A percentile compares a stretch with the other conserved stretches of the same genome.
These are phyloP conservation scores for Apeltes quadracus DNA, from an alignment of 2,113 vertebrate genomes.

Conservation along the genomic window DNA sequence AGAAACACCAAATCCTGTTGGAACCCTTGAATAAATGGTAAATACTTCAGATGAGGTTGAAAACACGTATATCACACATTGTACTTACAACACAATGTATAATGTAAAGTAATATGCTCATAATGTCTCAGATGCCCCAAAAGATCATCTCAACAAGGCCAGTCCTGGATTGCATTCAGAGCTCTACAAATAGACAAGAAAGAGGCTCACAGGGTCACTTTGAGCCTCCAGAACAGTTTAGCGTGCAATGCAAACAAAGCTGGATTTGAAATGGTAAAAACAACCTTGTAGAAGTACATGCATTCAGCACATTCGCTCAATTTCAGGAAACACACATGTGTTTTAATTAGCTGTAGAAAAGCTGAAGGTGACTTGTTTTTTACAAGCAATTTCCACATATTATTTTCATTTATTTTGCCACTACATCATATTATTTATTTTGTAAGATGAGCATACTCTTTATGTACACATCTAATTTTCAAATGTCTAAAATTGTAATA, in stretches of 20 bases:
- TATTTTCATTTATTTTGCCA: background rate
- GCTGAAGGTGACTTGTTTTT: background rate
- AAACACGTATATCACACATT: background rate
- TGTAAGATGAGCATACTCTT: background rate
- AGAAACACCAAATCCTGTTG: background rate
- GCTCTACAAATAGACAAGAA: background rate
- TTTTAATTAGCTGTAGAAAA: background rate
- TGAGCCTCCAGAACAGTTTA: background rate
- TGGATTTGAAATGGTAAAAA: background rate
- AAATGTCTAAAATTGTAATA: background rate
- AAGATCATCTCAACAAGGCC: background rate
- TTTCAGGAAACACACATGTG: background rate
- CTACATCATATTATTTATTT: background rate
- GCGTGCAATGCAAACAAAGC: background rate
- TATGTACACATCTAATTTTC: background rate
- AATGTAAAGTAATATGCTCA: background rate
- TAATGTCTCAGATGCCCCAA: slow-evolving; percentile 4
- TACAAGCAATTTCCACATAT: background rate
- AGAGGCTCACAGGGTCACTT: background rate
- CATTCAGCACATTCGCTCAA: background rate
- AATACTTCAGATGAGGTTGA: background rate
- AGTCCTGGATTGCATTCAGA: background rate
- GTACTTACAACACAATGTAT: too few species aligned
- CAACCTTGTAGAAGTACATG: background rate
- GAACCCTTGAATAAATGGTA: background rate